A percentile compares a stretch with the other conserved stretches of the same genome.
Evolutionary conservation across 2,797 vertebrate genomes (phyloP).

Genomic region (Coreius guichenoti): DNA sequence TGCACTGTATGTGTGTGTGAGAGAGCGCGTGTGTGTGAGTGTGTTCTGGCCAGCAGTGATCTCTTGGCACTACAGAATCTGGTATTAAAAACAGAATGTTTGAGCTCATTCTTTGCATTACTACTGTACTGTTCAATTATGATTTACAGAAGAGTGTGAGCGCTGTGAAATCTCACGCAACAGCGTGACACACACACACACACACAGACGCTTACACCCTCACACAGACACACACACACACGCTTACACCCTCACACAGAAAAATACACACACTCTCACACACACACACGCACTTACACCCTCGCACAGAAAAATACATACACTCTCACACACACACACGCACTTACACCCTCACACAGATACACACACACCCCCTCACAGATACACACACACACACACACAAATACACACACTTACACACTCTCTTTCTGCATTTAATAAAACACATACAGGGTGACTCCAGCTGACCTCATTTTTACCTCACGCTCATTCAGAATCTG

Average conservation of each 20-base stretch:
- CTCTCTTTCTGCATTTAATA: background rate
- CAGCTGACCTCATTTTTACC: background rate
- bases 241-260: no score
- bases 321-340: no score
- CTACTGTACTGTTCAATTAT: constrained; percentile 61
- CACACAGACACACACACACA: no score
- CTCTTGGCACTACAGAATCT: constrained; percentile 81
- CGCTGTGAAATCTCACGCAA: constrained; percentile 65
- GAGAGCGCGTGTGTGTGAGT: constrained; percentile 58
- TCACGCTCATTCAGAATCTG: background rate
- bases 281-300: no score
- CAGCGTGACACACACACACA: constrained; percentile 65
- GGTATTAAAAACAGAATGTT: constrained; percentile 92
- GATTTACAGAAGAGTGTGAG: constrained; percentile 70
- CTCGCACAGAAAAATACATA: no score
- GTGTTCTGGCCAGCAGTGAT: constrained; percentile 78
- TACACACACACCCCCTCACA: no score
- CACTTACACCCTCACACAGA: no score
- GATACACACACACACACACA: no score
- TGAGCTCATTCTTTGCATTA: constrained; percentile 49
- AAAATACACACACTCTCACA: no score
- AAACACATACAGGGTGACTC: background rate
- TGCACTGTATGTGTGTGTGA: no score
- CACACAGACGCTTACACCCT: no score
- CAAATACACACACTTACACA: no score